Evolutionary conservation across 2,888 invertebrate genomes (phyloP), one percentile per base, ranked within the genome.

Genomic region (Aelia acuminata): DNA sequence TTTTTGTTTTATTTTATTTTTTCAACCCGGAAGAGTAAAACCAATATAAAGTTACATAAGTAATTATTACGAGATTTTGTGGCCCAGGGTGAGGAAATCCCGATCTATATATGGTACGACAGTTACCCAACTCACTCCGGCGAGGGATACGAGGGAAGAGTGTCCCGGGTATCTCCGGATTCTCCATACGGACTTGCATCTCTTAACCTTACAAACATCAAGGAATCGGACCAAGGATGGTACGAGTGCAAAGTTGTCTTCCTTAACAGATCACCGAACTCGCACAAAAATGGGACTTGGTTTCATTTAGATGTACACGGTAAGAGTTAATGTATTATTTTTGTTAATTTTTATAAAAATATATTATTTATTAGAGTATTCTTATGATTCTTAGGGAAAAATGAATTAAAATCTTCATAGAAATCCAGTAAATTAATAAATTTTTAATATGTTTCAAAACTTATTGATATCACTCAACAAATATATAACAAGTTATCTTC

Each of bases 51-150:
- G 20, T 88, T 63, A 63, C 43, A 85, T 85, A 48, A 75, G 31
- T 85, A 84, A 88, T 87, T 88, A 86, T 87, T 84, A n/a, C 53
- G 50, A 84, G 88, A 47, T 87, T 88, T 80, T 63, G 85, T 84
- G 88, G 80, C n/a, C 47, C 94, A 98, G 97, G 98, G 97, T 93
- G 96, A 97, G 94, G 97, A 98, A 94, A 96, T 97, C 93, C 98
- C 98, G 91, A 98, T 98, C 93, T 98, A 98, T 95, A 98, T 98
- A 94, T 98, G 98, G 97, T 98, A 98, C 95, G 98, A 98, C 94
- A 97, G 97, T 93, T 98, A 98, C 94, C 98, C 98, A 91, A 97
- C 98, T 91, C 98, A 98, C 94, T 97, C 97, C 93, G 98, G 97
- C 91, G 96, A 97, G 93, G 98, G 97, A 88, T 98, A 98, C 94